Base-by-base conservation (phyloP, 2,888 invertebrate species). In the Drosophila siamana region DNA sequence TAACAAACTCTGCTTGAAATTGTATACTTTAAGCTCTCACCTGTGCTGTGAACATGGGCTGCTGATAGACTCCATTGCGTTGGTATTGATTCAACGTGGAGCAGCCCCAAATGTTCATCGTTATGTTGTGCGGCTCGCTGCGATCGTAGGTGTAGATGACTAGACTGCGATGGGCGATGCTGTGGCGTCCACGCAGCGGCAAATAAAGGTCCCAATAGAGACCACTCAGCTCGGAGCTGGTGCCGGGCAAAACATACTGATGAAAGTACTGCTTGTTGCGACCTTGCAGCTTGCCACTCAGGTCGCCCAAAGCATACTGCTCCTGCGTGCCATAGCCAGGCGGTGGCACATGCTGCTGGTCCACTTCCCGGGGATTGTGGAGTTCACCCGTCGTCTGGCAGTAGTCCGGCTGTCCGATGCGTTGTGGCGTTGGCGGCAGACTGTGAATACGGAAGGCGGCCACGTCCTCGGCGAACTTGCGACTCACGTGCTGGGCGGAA, bases 241-340 rank as follows among this genome's bases (percentile, higher is more conserved):
- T 91, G 1, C 95, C 95, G 0, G 95, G 94, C 48, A 96, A 92
- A 24, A 96, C 93, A 81, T 95, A 94, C 80, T 94, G 94, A 85
- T 95, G 95, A 89, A 95, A 95, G 46, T 94, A 93, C 75, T 94
- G 94, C 84, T 95, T 95, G 36, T 96, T 96, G 61, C 96, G 93
- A 11, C 94, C 94, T 77, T 96, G 95, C 72, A 96, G 94, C 92
- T 98, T 98, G 16, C 98, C 98, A 56, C 97, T 95, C 9, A 98
- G 92, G 90, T 98, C 98, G 0, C 98, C 98, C 2, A 98, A 93
- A 1, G 97, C 95, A 88, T 98, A 98, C 91, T 97, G 96, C 91
- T 98, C 98, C 90, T 97, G 97, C 0, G 91, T 91, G 8, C 92
- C 97, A 80, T 94, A 94, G 93, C 96, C 96, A 71, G 95, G 93